Evolutionary conservation across 2,797 vertebrate genomes (phyloP).

Genomic region (Chloroceryle amazona): DNA sequence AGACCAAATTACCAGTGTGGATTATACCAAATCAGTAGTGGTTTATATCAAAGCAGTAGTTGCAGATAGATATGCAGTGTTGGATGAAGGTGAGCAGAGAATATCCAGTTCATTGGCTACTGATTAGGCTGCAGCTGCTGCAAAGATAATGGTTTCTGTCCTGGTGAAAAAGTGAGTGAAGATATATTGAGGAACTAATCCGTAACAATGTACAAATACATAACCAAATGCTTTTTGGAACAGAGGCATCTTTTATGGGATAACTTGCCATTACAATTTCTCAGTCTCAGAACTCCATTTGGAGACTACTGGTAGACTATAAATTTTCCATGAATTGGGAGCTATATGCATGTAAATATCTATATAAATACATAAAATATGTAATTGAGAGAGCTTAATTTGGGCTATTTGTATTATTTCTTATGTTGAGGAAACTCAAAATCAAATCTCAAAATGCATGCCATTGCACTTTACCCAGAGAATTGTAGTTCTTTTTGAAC

Average conservation of each 20-base stretch:
- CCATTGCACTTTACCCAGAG: neutral
- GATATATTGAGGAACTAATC: neutral
- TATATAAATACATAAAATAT: neutral
- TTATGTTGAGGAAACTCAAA: neutral
- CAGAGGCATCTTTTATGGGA: neutral
- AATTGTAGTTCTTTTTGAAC: neutral
- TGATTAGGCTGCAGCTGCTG: neutral
- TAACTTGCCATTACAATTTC: neutral
- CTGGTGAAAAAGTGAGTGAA: neutral
- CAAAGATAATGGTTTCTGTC: neutral
- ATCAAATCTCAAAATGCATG: neutral
- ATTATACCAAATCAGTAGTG: neutral
- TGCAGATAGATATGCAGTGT: neutral
- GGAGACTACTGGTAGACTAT: neutral
- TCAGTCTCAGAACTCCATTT: neutral
- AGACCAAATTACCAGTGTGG: neutral
- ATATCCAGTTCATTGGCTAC: neutral
- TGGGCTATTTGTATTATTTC: neutral
- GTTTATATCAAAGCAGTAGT: neutral
- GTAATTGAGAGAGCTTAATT: neutral
- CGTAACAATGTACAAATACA: rapidly evolving
- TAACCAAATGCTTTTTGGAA: neutral
- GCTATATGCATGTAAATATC: too few relatives aligned
- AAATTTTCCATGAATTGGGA: neutral
- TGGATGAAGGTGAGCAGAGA: neutral